Conservation (phyloP, 2,888 invertebrate genomes). For the Strigamia transsilvanica region DNA sequence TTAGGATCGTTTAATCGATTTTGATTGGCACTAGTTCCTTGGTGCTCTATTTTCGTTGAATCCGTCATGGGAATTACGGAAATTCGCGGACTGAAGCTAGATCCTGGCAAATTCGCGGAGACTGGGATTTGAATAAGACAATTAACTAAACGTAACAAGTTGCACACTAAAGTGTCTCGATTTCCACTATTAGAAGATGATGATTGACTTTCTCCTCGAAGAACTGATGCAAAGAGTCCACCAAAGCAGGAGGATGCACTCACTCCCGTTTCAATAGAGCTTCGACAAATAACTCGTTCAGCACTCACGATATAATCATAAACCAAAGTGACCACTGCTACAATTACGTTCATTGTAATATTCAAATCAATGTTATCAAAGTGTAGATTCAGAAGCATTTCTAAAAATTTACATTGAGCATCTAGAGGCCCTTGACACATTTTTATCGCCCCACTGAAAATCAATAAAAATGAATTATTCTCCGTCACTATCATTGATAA, state of each 20-base stretch:
- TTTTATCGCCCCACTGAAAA: slow-evolving; percentile 66
- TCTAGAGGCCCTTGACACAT: slow-evolving; percentile 71
- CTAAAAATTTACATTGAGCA: slow-evolving; percentile 77
- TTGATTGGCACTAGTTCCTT: slow-evolving; percentile 62
- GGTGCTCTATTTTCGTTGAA: slow-evolving; percentile 56
- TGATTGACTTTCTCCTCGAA: slow-evolving; percentile 70
- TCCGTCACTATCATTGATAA: not conserved
- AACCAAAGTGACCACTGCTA: slow-evolving; percentile 70
- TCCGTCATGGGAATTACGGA: slow-evolving; percentile 53
- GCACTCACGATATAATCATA: slow-evolving; percentile 62
- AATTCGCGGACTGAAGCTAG: not conserved
- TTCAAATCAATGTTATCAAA: slow-evolving; percentile 75
- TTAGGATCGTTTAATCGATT: slow-evolving; percentile 60
- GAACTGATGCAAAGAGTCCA: slow-evolving; percentile 78
- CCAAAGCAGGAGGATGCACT: slow-evolving; percentile 71
- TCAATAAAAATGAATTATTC: not conserved
- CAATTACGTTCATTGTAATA: slow-evolving; percentile 77
- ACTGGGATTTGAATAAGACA: slow-evolving; percentile 60
- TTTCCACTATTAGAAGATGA: slow-evolving; percentile 57
- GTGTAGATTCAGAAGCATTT: slow-evolving; percentile 72
- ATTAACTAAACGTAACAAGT: slow-evolving; percentile 62
- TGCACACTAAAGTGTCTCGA: slow-evolving; percentile 62
- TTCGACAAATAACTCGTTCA: slow-evolving; percentile 62
- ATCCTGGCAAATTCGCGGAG: not conserved
- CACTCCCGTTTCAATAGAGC: slow-evolving; percentile 65